These are phyloP conservation scores for Hemistola chrysoprasaria DNA, from an alignment of 2,888 invertebrate genomes.

Conservation along the genomic window DNA sequence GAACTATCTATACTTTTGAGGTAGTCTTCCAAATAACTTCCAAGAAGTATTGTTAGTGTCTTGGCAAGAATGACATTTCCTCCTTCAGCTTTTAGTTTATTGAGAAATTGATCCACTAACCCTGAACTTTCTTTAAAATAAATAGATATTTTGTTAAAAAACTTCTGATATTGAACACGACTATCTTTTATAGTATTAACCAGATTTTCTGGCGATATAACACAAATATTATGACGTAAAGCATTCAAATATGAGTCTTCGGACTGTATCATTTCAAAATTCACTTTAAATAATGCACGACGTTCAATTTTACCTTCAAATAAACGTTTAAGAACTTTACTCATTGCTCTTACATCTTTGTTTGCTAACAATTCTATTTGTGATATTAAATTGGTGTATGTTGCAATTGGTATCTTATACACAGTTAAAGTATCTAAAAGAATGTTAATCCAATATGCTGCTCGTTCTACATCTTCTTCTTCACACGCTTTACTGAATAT, in stretches of 20 bases:
- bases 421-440: constrained; percentile 40
- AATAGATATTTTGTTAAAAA: constrained; percentile 42
- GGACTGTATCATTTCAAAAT: constrained; percentile 41
- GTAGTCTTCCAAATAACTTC: constrained; percentile 18
- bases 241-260: constrained; percentile 53
- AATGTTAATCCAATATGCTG: constrained; percentile 25
- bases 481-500: constrained; percentile 33
- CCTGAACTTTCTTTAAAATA: constrained; percentile 55
- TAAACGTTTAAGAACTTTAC: constrained; percentile 38
- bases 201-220: constrained; percentile 27
- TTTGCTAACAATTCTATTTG: constrained; percentile 35
- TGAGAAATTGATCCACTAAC: constrained; percentile 31
- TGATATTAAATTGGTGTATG: constrained; percentile 31
- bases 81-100: constrained; percentile 15
- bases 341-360: constrained; percentile 27
- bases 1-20: constrained; percentile 24
- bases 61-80: constrained; percentile 17
- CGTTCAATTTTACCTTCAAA: constrained; percentile 45
- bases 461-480: constrained; percentile 16
- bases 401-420: constrained; percentile 35
- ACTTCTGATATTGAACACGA: constrained; percentile 19
- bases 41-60: constrained; percentile 15
- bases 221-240: constrained; percentile 45
- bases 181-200: neutral
- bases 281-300: constrained; percentile 41